Conservation (phyloP, 2,888 invertebrate species). For the Aphidoletes aphidimyza region DNA sequence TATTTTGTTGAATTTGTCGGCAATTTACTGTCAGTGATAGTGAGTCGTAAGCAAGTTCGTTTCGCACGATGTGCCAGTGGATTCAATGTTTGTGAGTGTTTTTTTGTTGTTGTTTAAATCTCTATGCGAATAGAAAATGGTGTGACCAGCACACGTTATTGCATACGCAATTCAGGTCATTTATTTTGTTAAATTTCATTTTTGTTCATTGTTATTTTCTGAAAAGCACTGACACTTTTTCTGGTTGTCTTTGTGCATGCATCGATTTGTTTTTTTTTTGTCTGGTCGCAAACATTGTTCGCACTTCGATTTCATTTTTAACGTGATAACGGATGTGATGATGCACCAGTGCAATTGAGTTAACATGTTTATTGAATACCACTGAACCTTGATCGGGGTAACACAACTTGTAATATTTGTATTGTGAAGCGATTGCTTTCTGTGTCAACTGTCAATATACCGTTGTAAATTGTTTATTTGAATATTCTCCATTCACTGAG, state of each 20-base stretch:
- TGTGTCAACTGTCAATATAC: neutral
- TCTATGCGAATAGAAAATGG: neutral
- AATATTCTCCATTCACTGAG: neutral
- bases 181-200: neutral
- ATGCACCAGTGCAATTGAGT: no score
- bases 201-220: neutral
- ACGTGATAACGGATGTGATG: neutral
- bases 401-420: no score
- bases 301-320: neutral
- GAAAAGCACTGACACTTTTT: neutral
- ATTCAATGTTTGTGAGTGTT: neutral
- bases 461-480: neutral
- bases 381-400: no score
- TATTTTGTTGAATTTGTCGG: neutral
- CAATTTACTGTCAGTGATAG: neutral
- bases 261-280: no score
- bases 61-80: neutral
- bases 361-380: no score
- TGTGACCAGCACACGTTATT: slow-evolving; percentile 49
- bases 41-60: neutral
- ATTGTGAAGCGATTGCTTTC: neutral
- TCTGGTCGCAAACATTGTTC: no score
- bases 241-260: neutral
- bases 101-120: neutral
- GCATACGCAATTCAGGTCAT: neutral